phyloP scores from a whole-genome alignment of 1,140 invertebrate genomes.

The Euwallacea fornicatus region DNA sequence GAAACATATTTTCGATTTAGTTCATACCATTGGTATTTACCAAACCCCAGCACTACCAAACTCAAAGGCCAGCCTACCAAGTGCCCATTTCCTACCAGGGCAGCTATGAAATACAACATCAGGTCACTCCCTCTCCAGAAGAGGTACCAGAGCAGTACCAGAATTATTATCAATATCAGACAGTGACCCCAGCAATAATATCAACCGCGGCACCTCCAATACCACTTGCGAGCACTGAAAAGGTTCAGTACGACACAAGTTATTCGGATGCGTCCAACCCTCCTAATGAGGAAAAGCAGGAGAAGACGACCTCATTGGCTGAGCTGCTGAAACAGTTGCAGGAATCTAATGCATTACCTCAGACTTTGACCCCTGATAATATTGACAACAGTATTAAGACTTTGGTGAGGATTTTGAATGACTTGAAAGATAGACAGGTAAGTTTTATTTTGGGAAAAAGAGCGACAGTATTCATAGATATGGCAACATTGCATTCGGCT shows the following conservation, averaged over 20 bases:
- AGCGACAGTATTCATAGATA: too few relatives aligned
- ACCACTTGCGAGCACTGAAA: neutral
- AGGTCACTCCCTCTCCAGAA: constrained; percentile 19
- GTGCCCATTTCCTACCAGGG: constrained; percentile 16
- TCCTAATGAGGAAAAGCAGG: constrained; percentile 12
- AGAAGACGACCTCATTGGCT: constrained; percentile 50
- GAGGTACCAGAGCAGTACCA: constrained; percentile 14
- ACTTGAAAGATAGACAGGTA: constrained; percentile 58
- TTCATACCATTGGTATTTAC: constrained; percentile 5
- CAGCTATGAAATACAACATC: constrained; percentile 29
- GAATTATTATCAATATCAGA: constrained; percentile 21
- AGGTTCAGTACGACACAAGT: neutral
- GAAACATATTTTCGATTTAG: neutral
- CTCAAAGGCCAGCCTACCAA: constrained; percentile 8
- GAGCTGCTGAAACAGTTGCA: constrained; percentile 67
- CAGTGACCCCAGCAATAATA: neutral
- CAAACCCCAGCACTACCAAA: constrained; percentile 19
- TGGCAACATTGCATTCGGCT: too few relatives aligned
- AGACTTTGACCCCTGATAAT: constrained; percentile 72
- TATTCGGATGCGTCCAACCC: constrained; percentile 30
- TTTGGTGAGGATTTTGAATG: constrained; percentile 69
- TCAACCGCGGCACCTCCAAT: neutral
- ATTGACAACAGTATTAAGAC: constrained; percentile 77
- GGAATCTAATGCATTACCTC: constrained; percentile 70
- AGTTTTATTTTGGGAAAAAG: too few relatives aligned